A percentile compares a stretch with the other conserved stretches of the same genome.
Conservation (phyloP, 2,888 invertebrate species). For the Plagiodera versicolora region DNA sequence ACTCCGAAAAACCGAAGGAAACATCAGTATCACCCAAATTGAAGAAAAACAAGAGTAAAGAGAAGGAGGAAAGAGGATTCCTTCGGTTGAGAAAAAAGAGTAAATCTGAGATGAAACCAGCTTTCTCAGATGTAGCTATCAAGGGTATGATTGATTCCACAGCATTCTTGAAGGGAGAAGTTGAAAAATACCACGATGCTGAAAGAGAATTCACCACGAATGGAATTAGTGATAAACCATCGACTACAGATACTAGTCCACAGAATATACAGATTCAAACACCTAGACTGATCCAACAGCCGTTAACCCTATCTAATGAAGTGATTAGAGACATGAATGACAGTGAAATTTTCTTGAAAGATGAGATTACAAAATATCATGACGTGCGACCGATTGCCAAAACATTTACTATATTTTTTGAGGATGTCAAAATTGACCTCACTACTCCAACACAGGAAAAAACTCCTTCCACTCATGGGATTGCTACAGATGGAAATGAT, state of each 20-base stretch:
- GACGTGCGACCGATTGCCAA: slow-evolving; percentile 28
- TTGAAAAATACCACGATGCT: slow-evolving; percentile 44
- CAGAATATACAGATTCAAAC: background rate
- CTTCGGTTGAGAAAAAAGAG: slow-evolving; percentile 39
- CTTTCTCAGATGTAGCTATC: slow-evolving; percentile 36
- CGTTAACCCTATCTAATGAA: slow-evolving; percentile 19
- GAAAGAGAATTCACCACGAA: no score
- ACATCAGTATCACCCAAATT: slow-evolving; percentile 19
- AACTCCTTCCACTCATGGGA: no score
- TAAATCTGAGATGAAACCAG: slow-evolving; percentile 25
- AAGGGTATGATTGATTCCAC: slow-evolving; percentile 41
- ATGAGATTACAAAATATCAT: slow-evolving; percentile 34
- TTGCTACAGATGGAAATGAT: no score
- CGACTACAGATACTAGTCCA: background rate
- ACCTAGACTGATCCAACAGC: slow-evolving; percentile 20
- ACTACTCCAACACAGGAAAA: no score
- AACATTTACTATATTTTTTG: background rate
- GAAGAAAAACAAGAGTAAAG: slow-evolving; percentile 27
- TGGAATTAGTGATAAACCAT: background rate
- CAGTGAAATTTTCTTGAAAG: slow-evolving; percentile 31
- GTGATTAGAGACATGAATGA: slow-evolving; percentile 29
- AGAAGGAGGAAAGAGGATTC: slow-evolving; percentile 36
- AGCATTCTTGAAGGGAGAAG: slow-evolving; percentile 43
- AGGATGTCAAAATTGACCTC: no score
- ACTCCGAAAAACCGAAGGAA: slow-evolving; percentile 14